phyloP scores from a whole-genome alignment of 1,140 invertebrate species.

The Ips typographus region DNA sequence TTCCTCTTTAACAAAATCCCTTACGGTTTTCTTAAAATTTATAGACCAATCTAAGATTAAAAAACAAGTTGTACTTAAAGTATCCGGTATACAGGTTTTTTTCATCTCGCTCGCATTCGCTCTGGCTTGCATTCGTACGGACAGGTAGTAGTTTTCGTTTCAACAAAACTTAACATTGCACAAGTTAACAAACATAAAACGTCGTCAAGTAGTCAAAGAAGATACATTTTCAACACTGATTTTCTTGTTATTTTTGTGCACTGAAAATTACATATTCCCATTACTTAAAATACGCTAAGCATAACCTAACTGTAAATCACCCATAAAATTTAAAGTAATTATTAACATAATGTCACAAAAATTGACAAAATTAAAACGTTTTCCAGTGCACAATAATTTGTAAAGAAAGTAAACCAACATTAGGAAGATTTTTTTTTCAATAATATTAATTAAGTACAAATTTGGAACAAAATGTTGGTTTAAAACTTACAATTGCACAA shows the following conservation, averaged over 20 bases:
- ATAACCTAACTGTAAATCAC: constrained; percentile 9
- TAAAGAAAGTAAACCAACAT: not conserved
- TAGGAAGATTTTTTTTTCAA: too few relatives aligned
- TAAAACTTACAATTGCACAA: too few relatives aligned
- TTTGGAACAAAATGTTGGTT: too few relatives aligned
- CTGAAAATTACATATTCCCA: constrained; percentile 7
- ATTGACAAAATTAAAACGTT: constrained; percentile 1
- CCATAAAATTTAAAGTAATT: constrained; percentile 8
- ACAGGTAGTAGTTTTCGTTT: constrained; percentile 12
- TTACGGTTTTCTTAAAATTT: constrained; percentile 34
- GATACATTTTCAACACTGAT: constrained; percentile 18
- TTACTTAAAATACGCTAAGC: not conserved
- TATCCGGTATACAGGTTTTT: constrained; percentile 27
- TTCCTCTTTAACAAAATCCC: constrained; percentile 34
- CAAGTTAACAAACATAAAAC: constrained; percentile 23
- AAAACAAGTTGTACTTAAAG: constrained; percentile 32
- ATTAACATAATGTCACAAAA: constrained; percentile 1
- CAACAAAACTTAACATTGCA: constrained; percentile 33
- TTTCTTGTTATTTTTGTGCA: constrained; percentile 10
- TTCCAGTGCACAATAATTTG: constrained; percentile 6
- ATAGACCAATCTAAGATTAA: constrained; percentile 34
- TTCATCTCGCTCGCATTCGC: constrained; percentile 6
- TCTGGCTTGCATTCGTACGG: constrained; percentile 10
- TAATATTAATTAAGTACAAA: too few relatives aligned
- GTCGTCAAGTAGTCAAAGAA: constrained; percentile 2